phyloP scores from a whole-genome alignment of 2,797 vertebrate genomes.

The Pangasius larnaudii region DNA sequence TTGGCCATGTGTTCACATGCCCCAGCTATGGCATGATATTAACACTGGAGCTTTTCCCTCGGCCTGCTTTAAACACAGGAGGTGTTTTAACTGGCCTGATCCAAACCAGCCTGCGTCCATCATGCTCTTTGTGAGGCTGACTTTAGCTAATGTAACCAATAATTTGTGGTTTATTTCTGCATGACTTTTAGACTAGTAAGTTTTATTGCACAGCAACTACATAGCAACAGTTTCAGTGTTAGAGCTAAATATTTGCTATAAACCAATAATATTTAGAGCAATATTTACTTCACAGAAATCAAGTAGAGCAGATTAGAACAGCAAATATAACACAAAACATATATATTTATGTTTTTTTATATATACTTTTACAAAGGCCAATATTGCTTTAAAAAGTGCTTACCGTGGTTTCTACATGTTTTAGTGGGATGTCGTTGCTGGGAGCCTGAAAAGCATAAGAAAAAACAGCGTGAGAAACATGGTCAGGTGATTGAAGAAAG shows the following conservation, averaged over 20 bases:
- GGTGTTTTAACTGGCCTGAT: constrained; percentile 42
- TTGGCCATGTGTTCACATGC: neutral
- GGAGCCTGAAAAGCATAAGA: constrained; percentile 73
- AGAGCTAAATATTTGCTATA: constrained; percentile 53
- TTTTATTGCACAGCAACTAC: constrained; percentile 50
- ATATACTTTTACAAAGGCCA: neutral
- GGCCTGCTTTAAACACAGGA: constrained; percentile 27
- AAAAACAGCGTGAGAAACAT: constrained; percentile 26
- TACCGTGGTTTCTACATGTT: constrained; percentile 86
- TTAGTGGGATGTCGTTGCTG: constrained; percentile 78
- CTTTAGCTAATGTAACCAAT: constrained; percentile 57
- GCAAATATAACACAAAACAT: neutral
- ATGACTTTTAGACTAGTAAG: constrained; percentile 47
- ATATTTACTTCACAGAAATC: constrained; percentile 1
- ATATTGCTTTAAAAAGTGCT: constrained; percentile 64
- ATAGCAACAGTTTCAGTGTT: constrained; percentile 48
- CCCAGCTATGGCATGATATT: constrained; percentile 15
- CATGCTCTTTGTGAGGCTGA: constrained; percentile 34
- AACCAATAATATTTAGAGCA: constrained; percentile 34
- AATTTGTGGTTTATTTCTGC: constrained; percentile 49
- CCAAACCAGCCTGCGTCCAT: constrained; percentile 26
- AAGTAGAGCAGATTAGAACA: neutral
- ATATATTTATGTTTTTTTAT: neutral
- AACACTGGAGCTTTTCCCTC: constrained; percentile 20
- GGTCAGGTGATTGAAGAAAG: constrained; percentile 15